phyloP scores from a whole-genome alignment of 2,113 vertebrate species.

The Dromaius novaehollandiae region DNA sequence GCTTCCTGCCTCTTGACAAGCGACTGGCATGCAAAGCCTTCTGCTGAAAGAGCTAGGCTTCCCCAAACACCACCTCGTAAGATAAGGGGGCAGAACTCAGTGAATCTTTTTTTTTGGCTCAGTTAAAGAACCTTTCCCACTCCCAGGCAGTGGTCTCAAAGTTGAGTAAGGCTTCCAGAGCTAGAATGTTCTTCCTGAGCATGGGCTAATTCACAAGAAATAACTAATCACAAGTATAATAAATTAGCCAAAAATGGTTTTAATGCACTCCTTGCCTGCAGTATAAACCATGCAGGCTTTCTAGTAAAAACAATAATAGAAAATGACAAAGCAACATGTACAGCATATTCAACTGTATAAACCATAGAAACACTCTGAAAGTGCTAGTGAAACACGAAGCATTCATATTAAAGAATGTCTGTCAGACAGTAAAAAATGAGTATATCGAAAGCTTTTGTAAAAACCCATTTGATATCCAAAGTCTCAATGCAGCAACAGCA shows the following conservation, averaged over 20 bases:
- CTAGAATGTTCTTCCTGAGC: not conserved
- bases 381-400: not conserved
- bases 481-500: not conserved
- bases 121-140: not conserved
- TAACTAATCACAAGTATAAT: not conserved
- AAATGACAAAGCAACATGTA: slow-evolving; percentile 25
- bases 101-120: not conserved
- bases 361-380: slow-evolving; percentile 48
- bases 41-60: not conserved
- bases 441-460: slow-evolving; percentile 51
- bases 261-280: slow-evolving; percentile 53
- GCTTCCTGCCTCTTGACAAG: not conserved
- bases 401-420: not conserved
- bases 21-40: not conserved
- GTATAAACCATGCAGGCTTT: not conserved
- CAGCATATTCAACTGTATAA: slow-evolving; percentile 34
- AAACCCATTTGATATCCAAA: slow-evolving; percentile 57
- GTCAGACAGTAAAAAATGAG: not conserved
- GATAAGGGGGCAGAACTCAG: too few relatives aligned
- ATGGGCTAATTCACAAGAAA: not conserved
- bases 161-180: not conserved
- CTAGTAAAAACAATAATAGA: slow-evolving; percentile 35
- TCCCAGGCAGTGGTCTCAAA: not conserved
- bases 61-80: accelerated
- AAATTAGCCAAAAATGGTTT: slow-evolving; percentile 51